A percentile compares a stretch with the other conserved stretches of the same genome.
Conservation (phyloP, 2,888 invertebrate species). For the Caenorhabditis macrosperma region DNA sequence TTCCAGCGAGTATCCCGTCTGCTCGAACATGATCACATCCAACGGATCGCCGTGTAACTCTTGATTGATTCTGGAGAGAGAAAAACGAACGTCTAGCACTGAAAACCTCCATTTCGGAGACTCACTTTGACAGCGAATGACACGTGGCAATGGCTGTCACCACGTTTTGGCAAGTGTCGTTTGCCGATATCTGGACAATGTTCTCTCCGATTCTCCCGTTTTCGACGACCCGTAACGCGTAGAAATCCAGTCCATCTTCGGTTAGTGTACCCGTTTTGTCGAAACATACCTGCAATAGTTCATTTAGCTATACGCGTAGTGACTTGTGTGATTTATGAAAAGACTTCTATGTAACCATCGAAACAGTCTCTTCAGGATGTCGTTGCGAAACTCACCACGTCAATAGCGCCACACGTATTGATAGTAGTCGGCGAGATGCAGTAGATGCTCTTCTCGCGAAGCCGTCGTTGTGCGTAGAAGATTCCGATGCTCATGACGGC, state of each 20-base stretch:
- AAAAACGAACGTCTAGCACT: too few species aligned
- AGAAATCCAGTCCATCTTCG: conserved; percentile 80
- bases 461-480: conserved; percentile 82
- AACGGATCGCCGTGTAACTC: conserved; percentile 82
- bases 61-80: conserved; percentile 89
- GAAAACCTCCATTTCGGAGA: conserved; percentile 1
- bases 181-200: conserved; percentile 60
- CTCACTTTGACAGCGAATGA: conserved; percentile 71
- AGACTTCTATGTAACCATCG: too few species aligned
- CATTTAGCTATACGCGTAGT: too few species aligned
- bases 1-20: conserved; percentile 80
- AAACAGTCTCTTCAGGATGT: too few species aligned
- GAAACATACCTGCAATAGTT: conserved; percentile 81
- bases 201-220: conserved; percentile 66
- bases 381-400: conserved; percentile 80
- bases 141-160: conserved; percentile 77
- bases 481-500: conserved; percentile 84
- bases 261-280: conserved; percentile 82
- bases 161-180: conserved; percentile 67
- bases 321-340: too few species aligned
- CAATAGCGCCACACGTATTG: conserved; percentile 82
- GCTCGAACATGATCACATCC: conserved; percentile 83
- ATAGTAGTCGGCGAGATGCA: conserved; percentile 83
- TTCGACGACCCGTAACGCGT: conserved; percentile 65
- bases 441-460: conserved; percentile 82